Base-by-base conservation (phyloP, 1,140 invertebrate genomes). In the Drosophila sucinea region DNA sequence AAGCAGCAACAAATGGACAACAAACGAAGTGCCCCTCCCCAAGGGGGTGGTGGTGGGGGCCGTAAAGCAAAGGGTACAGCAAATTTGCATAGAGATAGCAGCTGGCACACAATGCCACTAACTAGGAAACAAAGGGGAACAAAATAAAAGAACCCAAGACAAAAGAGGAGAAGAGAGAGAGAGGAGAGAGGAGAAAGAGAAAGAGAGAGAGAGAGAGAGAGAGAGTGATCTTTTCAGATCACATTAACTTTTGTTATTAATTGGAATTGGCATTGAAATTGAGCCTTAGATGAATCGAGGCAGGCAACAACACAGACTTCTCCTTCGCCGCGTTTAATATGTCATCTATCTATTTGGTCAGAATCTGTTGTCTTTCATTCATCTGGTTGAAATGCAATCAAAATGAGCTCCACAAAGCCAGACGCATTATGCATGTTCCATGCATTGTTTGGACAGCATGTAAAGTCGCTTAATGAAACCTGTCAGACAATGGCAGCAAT, bases 1-100 rank as follows among this genome's bases (percentile, higher is more conserved):
- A 77, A 81, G 61, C 69, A 73, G 40, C 73, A 70, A 81, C 62
- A 77, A 81, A 81, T 81, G 78, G 67, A 65, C 73, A 75, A 44
- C 29, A 60, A 35, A 17, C n/a, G 3, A 29, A 58, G 11, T 27
- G 17, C 29, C 17, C 10, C 29, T 25, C 38, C 11, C 5, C 8
- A 4, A 29, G 33, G 33, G 33, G 6, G 6, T 35, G 33, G 11
- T 3, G 35, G 17, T 17, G 47, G 11, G 6, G 4, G 25, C 38
- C 8, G 30, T 2, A 4, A 25, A 55, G 10, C 2, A 3, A n/a
- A 29, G 3, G 33, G 2, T 17, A 33, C 38, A 30, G 54, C 5
- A 23, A 38, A 11, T 11, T 38, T 38, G 11, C 35, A 38, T 38
- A 38, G 35, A 38, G 35, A 38, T 38, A 38, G 35, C 35, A 38